Evolutionary conservation across 2,797 vertebrate genomes (phyloP).

Genomic region (Ctenopoma kingsleyae): DNA sequence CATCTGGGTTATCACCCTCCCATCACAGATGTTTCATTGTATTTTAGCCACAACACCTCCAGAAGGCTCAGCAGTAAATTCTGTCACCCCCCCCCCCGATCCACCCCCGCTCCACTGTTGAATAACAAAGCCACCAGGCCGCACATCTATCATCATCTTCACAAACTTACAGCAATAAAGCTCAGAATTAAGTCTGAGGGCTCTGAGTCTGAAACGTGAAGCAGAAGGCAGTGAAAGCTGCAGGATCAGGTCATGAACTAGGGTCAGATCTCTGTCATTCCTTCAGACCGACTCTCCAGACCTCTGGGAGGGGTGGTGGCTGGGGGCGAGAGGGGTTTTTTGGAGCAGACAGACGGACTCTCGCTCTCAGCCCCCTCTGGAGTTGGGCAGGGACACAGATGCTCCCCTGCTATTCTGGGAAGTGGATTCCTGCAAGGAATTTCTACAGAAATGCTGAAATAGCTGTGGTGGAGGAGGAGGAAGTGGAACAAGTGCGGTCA

Average conservation of each 20-base stretch:
- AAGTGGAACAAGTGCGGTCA: conserved; percentile 18
- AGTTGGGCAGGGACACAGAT: conserved; percentile 50
- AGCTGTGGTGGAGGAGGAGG: conserved; percentile 15
- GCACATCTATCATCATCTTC: conserved; percentile 35
- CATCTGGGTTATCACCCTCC: conserved; percentile 64
- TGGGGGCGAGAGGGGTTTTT: not conserved
- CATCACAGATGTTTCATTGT: conserved; percentile 78
- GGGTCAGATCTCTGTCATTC: conserved; percentile 52
- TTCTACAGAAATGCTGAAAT: conserved; percentile 40
- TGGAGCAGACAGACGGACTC: conserved; percentile 56
- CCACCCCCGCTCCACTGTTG: conserved; percentile 6
- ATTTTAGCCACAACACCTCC: conserved; percentile 47
- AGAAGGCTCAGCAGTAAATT: conserved; percentile 67
- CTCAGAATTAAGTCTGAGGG: not conserved
- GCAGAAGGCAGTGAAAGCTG: conserved; percentile 52
- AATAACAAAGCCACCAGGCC: conserved; percentile 48
- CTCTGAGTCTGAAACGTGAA: not conserved
- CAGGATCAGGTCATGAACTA: conserved; percentile 52
- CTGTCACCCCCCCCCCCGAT: not conserved
- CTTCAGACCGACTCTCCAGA: conserved; percentile 44
- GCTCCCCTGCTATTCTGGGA: conserved; percentile 71
- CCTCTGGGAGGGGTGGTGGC: not conserved
- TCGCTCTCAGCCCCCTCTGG: conserved; percentile 41
- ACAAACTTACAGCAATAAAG: conserved; percentile 5
- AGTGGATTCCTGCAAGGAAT: conserved; percentile 50